Evolutionary conservation across 2,888 invertebrate species (phyloP), one percentile per base, ranked within the genome.

Genomic region (Thereva unica): DNA sequence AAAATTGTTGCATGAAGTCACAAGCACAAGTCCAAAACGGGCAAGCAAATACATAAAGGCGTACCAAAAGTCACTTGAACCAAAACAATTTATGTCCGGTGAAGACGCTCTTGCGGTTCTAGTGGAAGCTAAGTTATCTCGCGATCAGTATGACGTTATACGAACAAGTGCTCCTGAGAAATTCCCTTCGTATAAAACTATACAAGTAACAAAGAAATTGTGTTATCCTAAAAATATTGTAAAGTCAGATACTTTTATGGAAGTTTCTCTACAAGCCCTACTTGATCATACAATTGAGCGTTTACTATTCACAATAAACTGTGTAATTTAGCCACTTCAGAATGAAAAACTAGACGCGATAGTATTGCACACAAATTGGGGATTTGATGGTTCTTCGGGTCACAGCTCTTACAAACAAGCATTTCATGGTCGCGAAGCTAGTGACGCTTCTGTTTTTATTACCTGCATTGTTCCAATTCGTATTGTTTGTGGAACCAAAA

Each of bases 401-500:
- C 69, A 73, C 65, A 73, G 71, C 67, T 70, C 68, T 35, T 72
- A 73, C 59, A 72, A 73, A 56, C 72, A 73, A 64, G 67, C 69
- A 38, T 71, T 73, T 71, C 53, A 71, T 73, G 72, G 68, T 42
- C n/a, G 37, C 47, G 71, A 70, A 38, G 72, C 68, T 40, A 69
- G 67, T 68, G 73, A 74, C 71, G 67, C 73, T 7, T 68, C 70
- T 70, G 71, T 75, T 49, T 75, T 74, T 65, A 70, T 73, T 41
- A 74, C 72, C 9, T 71, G 71, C 44, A 47, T 75, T 41, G 75
- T 76, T 44, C 74, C 75, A 12, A 40, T 76, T 54, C 72, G 72
- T 38, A 69, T 76, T 8, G 61, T 68, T 41, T 71, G 54, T 69
- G 68, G 59, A 23, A 40, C 67, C 54, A 73, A 70, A 66, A 66